Percentiles rank a stretch among this genome's conserved stretches.
Conservation (phyloP, 2,888 invertebrate genomes). For the Pyrochroa serraticornis region DNA sequence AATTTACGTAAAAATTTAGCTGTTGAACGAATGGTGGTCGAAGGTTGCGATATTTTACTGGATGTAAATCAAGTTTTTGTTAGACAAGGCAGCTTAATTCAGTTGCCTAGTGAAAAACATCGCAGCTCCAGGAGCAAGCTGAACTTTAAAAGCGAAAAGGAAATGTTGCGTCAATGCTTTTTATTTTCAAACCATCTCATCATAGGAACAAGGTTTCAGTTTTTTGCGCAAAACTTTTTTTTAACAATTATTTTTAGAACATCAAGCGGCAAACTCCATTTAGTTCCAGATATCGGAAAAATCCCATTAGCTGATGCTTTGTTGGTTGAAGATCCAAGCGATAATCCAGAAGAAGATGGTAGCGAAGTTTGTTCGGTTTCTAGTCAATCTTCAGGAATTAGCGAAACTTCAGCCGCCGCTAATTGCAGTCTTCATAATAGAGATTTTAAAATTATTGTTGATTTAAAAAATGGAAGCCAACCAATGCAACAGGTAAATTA, state of each 20-base stretch:
- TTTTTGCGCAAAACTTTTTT: not conserved
- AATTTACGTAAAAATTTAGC: conserved; percentile 89
- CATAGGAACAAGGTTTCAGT: conserved; percentile 71
- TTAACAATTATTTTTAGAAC: conserved; percentile 57
- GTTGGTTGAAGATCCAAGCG: conserved; percentile 83
- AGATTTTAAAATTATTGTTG: conserved; percentile 75
- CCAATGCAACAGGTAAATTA: conserved; percentile 45
- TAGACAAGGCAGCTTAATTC: conserved; percentile 82
- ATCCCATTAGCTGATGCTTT: conserved; percentile 84
- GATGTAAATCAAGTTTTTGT: conserved; percentile 95
- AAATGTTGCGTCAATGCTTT: conserved; percentile 80
- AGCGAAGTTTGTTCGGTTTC: conserved; percentile 61
- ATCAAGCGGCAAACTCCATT: conserved; percentile 83
- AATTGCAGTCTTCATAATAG: conserved; percentile 63
- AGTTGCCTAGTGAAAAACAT: conserved; percentile 69
- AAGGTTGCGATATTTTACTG: conserved; percentile 89
- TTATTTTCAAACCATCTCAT: conserved; percentile 90
- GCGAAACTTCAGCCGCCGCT: conserved; percentile 54
- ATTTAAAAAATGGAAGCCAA: conserved; percentile 62
- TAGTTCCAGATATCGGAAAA: conserved; percentile 81
- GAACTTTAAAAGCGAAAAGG: conserved; percentile 71
- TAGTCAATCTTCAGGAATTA: conserved; percentile 61
- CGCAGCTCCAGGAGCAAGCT: conserved; percentile 65
- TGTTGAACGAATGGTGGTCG: conserved; percentile 91
- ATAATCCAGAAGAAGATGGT: conserved; percentile 74